phyloP scores from a whole-genome alignment of 2,797 vertebrate species.

The Intellagama lesueurii region DNA sequence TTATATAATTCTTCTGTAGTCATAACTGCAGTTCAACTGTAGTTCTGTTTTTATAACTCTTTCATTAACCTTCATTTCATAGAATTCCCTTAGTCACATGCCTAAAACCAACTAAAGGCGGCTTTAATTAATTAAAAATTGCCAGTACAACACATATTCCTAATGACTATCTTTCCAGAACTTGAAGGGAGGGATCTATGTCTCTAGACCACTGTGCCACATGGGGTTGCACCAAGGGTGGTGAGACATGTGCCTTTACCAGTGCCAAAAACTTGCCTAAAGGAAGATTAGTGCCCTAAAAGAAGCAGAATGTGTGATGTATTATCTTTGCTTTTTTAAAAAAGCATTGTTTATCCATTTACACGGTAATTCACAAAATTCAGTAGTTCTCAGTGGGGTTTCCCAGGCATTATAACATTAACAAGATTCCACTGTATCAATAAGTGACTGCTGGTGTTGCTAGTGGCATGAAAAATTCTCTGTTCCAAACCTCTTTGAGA shows the following conservation, averaged over 20 bases:
- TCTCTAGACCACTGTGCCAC: not conserved
- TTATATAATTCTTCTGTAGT: no score
- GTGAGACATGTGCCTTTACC: slow-evolving; percentile 3
- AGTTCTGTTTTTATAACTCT: no score
- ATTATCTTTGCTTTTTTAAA: slow-evolving; percentile 31
- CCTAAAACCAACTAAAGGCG: not conserved
- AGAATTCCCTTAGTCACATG: not conserved
- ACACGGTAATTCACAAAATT: slow-evolving; percentile 28
- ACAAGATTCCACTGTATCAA: slow-evolving; percentile 33
- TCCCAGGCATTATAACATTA: slow-evolving; percentile 28
- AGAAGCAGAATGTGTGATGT: slow-evolving; percentile 7
- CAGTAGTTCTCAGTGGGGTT: slow-evolving; percentile 26
- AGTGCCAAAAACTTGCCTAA: slow-evolving; percentile 17
- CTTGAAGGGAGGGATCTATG: not conserved
- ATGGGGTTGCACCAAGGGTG: slow-evolving; percentile 11
- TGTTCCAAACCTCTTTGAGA: slow-evolving; percentile 48
- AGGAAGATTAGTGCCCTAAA: slow-evolving; percentile 14
- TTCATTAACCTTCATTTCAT: no score
- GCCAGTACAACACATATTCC: not conserved
- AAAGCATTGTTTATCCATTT: slow-evolving; percentile 27
- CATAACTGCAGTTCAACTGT: no score
- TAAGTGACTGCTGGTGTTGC: slow-evolving; percentile 21
- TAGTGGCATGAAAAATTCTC: slow-evolving; percentile 9
- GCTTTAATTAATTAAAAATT: not conserved
- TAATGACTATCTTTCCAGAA: slow-evolving; percentile 11